Percentiles rank a stretch among this genome's conserved stretches.
phyloP scores from a whole-genome alignment of 2,888 invertebrate genomes.

The Dicyrtomina minuta region DNA sequence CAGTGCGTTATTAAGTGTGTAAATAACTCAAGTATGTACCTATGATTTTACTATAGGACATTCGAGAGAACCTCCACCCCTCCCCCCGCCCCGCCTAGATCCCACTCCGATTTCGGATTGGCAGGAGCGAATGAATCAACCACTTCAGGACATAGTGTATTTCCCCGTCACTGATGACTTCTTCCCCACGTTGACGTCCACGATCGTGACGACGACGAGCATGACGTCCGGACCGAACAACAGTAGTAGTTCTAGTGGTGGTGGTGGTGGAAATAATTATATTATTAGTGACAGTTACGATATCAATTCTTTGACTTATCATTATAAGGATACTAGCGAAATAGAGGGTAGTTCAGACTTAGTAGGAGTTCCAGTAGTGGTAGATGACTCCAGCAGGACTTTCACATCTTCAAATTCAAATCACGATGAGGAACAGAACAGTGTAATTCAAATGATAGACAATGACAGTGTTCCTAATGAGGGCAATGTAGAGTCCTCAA shows the following conservation, averaged over 20 bases:
- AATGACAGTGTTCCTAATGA: neutral
- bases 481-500: neutral
- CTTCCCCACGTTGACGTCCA: slow-evolving; percentile 18
- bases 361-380: too few relatives aligned
- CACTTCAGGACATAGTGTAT: slow-evolving; percentile 44
- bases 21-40: neutral
- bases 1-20: neutral
- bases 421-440: too few relatives aligned
- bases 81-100: slow-evolving; percentile 10
- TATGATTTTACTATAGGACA: slow-evolving; percentile 15
- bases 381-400: too few relatives aligned
- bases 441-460: neutral
- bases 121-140: slow-evolving; percentile 53
- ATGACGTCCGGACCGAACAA: neutral
- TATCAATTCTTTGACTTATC: too few relatives aligned
- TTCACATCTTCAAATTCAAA: too few relatives aligned
- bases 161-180: slow-evolving; percentile 39
- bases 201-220: neutral
- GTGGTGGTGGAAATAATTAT: slow-evolving; percentile 10
- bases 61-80: slow-evolving; percentile 24
- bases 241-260: neutral
- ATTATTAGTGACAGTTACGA: neutral
- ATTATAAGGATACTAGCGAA: too few relatives aligned
- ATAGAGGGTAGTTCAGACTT: too few relatives aligned
- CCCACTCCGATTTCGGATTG: slow-evolving; percentile 47